phyloP scores from a whole-genome alignment of 2,797 vertebrate genomes.

The Sebastolobus altivelis region DNA sequence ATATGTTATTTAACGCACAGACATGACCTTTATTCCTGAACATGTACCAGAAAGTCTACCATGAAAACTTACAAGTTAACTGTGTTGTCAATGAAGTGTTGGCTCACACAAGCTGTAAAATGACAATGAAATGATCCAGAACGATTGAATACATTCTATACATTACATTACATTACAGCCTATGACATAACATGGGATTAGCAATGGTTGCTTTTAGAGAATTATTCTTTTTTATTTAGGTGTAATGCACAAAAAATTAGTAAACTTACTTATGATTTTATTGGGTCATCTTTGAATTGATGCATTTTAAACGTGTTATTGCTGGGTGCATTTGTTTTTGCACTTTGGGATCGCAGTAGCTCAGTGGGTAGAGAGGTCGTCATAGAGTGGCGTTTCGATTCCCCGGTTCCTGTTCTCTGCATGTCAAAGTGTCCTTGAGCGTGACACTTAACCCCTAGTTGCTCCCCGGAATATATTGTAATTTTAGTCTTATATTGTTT shows the following conservation, averaged over 20 bases:
- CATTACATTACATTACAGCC: not conserved
- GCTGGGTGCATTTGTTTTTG: not conserved
- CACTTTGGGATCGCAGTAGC: too few species aligned
- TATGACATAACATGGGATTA: not conserved
- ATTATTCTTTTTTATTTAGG: not conserved
- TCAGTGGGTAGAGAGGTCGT: too few species aligned
- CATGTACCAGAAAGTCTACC: not conserved
- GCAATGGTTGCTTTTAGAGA: not conserved
- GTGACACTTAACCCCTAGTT: too few species aligned
- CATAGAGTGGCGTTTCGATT: too few species aligned
- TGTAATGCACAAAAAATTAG: not conserved
- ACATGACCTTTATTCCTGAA: not conserved
- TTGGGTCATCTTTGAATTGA: not conserved
- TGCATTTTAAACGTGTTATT: not conserved
- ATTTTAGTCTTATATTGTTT: too few species aligned
- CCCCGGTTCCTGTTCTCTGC: too few species aligned
- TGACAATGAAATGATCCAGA: slow-evolving; percentile 6
- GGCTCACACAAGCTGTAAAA: slow-evolving; percentile 6
- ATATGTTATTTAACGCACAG: not conserved
- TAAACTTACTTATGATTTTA: not conserved
- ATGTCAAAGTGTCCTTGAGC: too few species aligned
- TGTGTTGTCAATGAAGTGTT: not conserved
- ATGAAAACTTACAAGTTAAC: not conserved
- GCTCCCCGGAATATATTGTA: too few species aligned
- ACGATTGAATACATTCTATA: not conserved